A percentile compares a stretch with the other conserved stretches of the same genome.
Conservation (phyloP, 1,140 invertebrate species). For the Apis florea region DNA sequence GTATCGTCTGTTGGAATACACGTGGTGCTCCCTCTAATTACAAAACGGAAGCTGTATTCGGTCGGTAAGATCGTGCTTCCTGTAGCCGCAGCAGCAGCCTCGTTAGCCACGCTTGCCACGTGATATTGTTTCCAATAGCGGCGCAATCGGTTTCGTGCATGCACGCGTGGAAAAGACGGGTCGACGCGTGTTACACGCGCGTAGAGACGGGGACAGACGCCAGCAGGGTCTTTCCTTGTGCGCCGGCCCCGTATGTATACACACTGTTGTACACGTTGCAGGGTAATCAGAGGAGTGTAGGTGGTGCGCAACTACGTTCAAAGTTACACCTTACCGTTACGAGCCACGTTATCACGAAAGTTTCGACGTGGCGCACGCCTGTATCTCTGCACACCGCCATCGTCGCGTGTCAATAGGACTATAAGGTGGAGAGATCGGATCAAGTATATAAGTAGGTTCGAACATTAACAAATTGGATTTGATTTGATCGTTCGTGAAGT, state of each 20-base stretch:
- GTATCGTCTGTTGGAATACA: constrained; percentile 5
- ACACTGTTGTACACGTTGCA: neutral
- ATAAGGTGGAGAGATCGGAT: neutral
- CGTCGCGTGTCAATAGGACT: neutral
- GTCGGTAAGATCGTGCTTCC: constrained; percentile 60
- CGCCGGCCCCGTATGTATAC: neutral
- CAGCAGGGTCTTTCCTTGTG: neutral
- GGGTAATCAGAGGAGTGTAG: constrained; percentile 13
- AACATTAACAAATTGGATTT: too few relatives aligned
- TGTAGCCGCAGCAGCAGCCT: constrained; percentile 60
- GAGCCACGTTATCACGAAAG: constrained; percentile 53
- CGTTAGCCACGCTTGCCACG: constrained; percentile 58
- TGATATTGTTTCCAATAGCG: constrained; percentile 52
- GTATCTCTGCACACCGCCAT: neutral
- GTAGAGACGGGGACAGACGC: neutral
- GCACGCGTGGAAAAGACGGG: neutral
- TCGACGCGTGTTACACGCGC: neutral
- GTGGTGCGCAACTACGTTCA: constrained; percentile 20
- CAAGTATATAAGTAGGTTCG: too few relatives aligned
- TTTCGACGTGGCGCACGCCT: constrained; percentile 34
- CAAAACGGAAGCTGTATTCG: constrained; percentile 55
- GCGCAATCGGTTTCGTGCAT: neutral
- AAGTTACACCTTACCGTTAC: constrained; percentile 55
- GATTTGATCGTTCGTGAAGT: too few relatives aligned
- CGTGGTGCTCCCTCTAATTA: constrained; percentile 52